Conservation (phyloP, 1,140 invertebrate species). For the Ladona fulva region DNA sequence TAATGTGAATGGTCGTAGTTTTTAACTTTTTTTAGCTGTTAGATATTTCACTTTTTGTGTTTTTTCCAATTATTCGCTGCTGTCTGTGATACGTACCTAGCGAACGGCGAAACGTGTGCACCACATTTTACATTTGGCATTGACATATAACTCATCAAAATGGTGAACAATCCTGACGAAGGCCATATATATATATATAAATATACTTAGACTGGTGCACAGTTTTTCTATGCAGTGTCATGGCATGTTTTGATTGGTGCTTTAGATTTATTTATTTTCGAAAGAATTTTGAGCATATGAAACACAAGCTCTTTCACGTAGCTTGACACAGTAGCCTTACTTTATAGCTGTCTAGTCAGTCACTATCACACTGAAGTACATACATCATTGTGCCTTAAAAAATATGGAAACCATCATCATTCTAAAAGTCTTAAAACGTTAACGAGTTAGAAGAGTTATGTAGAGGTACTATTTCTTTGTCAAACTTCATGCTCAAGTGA, state of each 20-base stretch:
- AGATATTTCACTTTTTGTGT: constrained; percentile 7
- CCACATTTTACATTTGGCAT: not conserved
- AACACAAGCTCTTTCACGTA: constrained; percentile 2
- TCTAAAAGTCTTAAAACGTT: not conserved
- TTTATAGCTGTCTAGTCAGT: not conserved
- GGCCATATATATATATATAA: not conserved
- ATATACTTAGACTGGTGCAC: not conserved
- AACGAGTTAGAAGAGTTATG: too few relatives aligned
- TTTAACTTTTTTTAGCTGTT: constrained; percentile 10
- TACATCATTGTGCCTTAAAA: constrained; percentile 6
- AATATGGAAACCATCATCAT: not conserved
- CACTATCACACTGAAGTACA: not conserved
- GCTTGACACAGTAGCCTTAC: constrained; percentile 3
- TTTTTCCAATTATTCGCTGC: constrained; percentile 9
- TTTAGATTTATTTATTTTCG: constrained; percentile 9
- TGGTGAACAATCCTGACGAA: not conserved
- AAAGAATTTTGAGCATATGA: constrained; percentile 6
- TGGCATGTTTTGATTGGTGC: constrained; percentile 8
- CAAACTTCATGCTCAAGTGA: not conserved
- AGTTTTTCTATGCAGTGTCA: constrained; percentile 9
- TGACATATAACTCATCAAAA: not conserved
- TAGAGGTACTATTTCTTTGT: not conserved
- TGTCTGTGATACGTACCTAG: not conserved
- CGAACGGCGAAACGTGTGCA: not conserved
- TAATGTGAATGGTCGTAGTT: constrained; percentile 9